Conservation (phyloP, 1,140 invertebrate species). For the Phortica variegata region DNA sequence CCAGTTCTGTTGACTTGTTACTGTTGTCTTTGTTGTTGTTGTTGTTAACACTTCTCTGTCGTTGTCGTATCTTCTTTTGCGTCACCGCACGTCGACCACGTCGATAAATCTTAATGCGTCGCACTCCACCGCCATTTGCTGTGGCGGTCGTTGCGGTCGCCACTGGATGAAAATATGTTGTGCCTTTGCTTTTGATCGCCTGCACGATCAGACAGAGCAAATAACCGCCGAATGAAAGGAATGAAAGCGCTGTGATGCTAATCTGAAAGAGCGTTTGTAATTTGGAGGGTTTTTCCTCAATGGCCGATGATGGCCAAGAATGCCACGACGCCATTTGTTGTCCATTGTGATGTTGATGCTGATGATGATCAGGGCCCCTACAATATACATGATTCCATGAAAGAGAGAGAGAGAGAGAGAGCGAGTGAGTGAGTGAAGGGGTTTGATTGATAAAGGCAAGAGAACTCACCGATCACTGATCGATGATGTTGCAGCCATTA, state of each 20-base stretch:
- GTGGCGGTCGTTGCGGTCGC: conserved; percentile 43
- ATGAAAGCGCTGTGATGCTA: conserved; percentile 71
- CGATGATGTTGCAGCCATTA: conserved; percentile 43
- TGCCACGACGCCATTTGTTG: conserved; percentile 14
- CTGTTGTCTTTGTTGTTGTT: background rate
- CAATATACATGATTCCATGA: background rate
- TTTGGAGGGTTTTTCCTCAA: conserved; percentile 60
- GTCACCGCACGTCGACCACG: conserved; percentile 26
- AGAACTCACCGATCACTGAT: conserved; percentile 23
- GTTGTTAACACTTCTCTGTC: background rate
- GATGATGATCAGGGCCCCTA: background rate
- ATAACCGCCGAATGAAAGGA: conserved; percentile 77
- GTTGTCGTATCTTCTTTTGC: no score
- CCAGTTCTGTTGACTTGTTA: background rate
- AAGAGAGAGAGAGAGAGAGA: background rate
- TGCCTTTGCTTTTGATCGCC: conserved; percentile 64
- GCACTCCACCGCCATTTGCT: conserved; percentile 27
- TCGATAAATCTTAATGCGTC: conserved; percentile 49
- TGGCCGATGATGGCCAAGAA: conserved; percentile 13
- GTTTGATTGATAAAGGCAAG: background rate
- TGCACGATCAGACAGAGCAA: conserved; percentile 72
- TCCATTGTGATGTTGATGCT: background rate
- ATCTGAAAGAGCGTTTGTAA: conserved; percentile 71
- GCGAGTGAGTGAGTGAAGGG: background rate
- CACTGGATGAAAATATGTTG: conserved; percentile 51